Conservation (phyloP, 1,140 invertebrate genomes). For the Hyles euphorbiae region DNA sequence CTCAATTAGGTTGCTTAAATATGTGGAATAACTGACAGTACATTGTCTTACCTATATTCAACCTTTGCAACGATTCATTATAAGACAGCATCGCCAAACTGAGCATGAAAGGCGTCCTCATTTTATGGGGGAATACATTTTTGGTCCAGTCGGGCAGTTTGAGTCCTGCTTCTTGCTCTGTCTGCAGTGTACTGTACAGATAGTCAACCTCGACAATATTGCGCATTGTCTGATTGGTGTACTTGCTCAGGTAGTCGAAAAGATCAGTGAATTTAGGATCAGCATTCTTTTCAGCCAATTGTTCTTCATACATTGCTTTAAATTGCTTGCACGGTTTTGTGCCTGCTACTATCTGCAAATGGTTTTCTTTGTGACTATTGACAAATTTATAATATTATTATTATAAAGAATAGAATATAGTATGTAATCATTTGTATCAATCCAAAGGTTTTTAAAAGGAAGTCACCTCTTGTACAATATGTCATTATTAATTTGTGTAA, state of each 20-base stretch:
- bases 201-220: constrained; percentile 82
- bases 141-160: constrained; percentile 84
- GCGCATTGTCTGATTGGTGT: constrained; percentile 81
- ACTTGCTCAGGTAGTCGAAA: constrained; percentile 78
- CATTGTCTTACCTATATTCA: constrained; percentile 79
- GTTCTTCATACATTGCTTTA: constrained; percentile 73
- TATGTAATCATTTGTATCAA: too few relatives aligned
- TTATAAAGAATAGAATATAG: too few relatives aligned
- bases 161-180: constrained; percentile 81
- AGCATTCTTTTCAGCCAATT: constrained; percentile 74
- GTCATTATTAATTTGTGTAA: too few relatives aligned
- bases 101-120: constrained; percentile 79
- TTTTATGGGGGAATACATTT: constrained; percentile 81
- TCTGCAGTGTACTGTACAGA: constrained; percentile 84
- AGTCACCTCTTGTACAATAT: too few relatives aligned
- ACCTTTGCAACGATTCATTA: constrained; percentile 81
- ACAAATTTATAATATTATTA: neutral
- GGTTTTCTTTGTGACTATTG: neutral
- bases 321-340: constrained; percentile 78
- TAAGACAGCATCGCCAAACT: constrained; percentile 84
- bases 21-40: too few relatives aligned
- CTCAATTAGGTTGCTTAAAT: too few relatives aligned
- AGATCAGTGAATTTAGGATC: constrained; percentile 76
- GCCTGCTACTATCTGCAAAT: constrained; percentile 79
- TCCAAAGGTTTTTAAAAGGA: too few relatives aligned